Base-by-base conservation (phyloP, 2,113 vertebrate genomes). In the Pelodiscus sinensis region DNA sequence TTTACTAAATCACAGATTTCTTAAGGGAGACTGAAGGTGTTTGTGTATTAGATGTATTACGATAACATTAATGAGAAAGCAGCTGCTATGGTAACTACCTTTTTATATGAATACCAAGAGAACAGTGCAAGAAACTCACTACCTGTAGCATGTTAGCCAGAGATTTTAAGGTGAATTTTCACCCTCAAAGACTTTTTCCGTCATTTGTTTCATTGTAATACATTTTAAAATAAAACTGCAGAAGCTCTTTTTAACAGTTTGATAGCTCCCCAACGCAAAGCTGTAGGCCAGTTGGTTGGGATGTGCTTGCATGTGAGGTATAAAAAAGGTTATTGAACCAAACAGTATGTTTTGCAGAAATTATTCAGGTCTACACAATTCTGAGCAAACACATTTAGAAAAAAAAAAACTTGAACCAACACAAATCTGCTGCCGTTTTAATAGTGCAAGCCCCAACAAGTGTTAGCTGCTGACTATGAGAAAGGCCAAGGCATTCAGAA, bases 371-470 rank as follows among this genome's bases (percentile, higher is more conserved):
- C 56, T 79, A 81, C 81, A 71, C 52, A 81, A 52, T 24, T 29
- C 31, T 79, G 54, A 65, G 3, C 22, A 54, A 81, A 87, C 31
- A 44, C 13, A 44, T 84, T 85, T 75, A 55, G 38, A 86, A 56
- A 21, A 77, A 52, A 86, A 56, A 21, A 77, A 52, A 81, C 65
- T 86, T 55, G 86, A 86, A 31, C 35, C 27, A 79, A 4, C 35
- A 50, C 24, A 56, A 15, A 68, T 54, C 6, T 50, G 54, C 27
- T 13, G 68, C 27, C 0, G 0, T 52, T 92, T 88, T 77, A 87
- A n/a, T 54, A 80, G 60, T 82, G 52, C 97, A 96, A 93, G 95
- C 52, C 81, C 51, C 84, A 90, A 87, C 91, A 94, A n/a, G 93
- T 92, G 65, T 80, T 25, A 50, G 52, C 12, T 77, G 88, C 79